Conservation (phyloP, 2,797 vertebrate genomes). For the Molossus alvarezi region DNA sequence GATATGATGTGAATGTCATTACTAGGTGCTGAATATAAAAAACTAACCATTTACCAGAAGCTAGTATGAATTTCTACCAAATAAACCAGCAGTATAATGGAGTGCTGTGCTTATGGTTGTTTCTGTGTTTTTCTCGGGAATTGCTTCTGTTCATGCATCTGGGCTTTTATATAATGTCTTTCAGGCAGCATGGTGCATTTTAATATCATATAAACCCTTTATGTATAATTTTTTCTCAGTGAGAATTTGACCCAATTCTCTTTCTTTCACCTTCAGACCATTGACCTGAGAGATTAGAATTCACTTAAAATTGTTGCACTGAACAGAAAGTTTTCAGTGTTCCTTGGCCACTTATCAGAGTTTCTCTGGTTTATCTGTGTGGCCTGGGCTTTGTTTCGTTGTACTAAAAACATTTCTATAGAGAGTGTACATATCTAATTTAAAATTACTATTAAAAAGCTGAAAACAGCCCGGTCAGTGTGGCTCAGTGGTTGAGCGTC, state of each 20-base stretch:
- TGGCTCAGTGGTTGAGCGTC: no score
- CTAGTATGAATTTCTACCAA: constrained; percentile 4
- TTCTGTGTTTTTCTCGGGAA: not conserved
- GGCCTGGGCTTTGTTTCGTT: not conserved
- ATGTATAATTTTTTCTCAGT: constrained; percentile 14
- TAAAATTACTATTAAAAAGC: not conserved
- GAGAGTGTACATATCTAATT: not conserved
- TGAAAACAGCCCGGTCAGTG: not conserved
- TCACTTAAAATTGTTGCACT: not conserved
- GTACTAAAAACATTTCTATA: not conserved
- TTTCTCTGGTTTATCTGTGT: not conserved
- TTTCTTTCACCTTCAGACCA: not conserved
- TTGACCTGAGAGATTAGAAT: not conserved
- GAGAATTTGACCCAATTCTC: not conserved
- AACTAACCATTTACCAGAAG: not conserved
- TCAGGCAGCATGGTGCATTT: not conserved
- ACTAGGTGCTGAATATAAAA: not conserved
- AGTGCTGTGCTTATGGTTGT: not conserved
- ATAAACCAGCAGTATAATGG: not conserved
- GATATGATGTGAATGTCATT: not conserved
- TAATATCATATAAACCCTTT: not conserved
- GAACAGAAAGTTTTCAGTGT: not conserved
- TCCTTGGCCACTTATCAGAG: not conserved
- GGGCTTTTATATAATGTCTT: not conserved
- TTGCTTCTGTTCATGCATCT: not conserved